phyloP scores from a whole-genome alignment of 1,140 invertebrate species.

The Ctenoplectra terminalis region DNA sequence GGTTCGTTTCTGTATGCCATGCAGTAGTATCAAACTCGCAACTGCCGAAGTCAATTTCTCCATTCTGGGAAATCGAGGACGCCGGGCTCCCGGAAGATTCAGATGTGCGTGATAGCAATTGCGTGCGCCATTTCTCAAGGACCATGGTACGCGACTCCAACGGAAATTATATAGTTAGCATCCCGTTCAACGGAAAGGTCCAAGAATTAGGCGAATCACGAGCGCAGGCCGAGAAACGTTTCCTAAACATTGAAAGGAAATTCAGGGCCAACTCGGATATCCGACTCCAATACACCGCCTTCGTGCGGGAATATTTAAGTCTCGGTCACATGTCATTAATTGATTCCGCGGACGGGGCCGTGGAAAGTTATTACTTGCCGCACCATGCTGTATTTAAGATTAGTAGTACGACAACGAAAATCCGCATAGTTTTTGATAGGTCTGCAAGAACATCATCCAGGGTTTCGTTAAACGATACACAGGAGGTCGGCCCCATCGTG shows the following conservation, averaged over 20 bases:
- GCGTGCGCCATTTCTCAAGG: not conserved
- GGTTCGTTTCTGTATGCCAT: too few relatives aligned
- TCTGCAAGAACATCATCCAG: not conserved
- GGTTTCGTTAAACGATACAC: constrained; percentile 2
- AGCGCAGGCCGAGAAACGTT: not conserved
- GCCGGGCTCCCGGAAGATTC: not conserved
- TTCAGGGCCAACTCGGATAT: not conserved
- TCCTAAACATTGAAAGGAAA: not conserved
- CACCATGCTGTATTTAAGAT: constrained; percentile 8
- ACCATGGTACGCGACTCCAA: not conserved
- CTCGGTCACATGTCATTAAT: not conserved
- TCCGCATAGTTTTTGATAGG: constrained; percentile 9
- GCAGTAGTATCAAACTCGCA: not conserved
- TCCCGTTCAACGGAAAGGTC: constrained; percentile 17
- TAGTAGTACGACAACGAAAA: not conserved
- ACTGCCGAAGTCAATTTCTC: not conserved
- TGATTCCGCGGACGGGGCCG: too few relatives aligned
- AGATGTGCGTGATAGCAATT: not conserved
- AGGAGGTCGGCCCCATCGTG: not conserved
- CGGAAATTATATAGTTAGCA: constrained; percentile 2
- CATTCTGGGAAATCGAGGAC: constrained; percentile 12
- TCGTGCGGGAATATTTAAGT: constrained; percentile 2
- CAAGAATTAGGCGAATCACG: constrained; percentile 65
- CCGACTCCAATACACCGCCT: not conserved
- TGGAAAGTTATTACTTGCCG: not conserved